phyloP scores from a whole-genome alignment of 2,888 invertebrate species.

The Drosophila lacicola region DNA sequence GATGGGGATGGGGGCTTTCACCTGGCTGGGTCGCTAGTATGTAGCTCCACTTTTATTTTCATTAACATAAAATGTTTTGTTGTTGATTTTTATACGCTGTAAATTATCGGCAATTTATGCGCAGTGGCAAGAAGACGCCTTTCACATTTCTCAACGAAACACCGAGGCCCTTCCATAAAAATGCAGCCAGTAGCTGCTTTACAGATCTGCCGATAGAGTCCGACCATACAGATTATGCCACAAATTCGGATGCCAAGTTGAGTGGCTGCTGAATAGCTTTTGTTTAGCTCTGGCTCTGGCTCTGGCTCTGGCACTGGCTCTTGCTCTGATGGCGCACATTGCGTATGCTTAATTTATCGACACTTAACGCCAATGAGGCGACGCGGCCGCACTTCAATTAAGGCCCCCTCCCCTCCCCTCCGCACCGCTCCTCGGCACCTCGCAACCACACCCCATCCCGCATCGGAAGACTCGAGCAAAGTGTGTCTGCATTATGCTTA shows the following conservation, averaged over 20 bases:
- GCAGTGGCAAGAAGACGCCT: slow-evolving; percentile 41
- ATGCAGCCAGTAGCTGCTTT: slow-evolving; percentile 36
- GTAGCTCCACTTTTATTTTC: slow-evolving; percentile 64
- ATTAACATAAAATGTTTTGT: slow-evolving; percentile 82
- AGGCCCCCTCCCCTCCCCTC: slow-evolving; percentile 21
- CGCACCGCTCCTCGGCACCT: background rate
- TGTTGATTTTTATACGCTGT: slow-evolving; percentile 76
- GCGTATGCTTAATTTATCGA: slow-evolving; percentile 81
- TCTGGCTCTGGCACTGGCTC: slow-evolving; percentile 1
- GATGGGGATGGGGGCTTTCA: slow-evolving; percentile 51
- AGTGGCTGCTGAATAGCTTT: background rate
- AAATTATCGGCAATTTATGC: slow-evolving; percentile 75
- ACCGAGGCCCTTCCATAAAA: slow-evolving; percentile 44
- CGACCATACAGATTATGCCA: slow-evolving; percentile 7
- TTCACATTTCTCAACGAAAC: slow-evolving; percentile 50
- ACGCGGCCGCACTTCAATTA: slow-evolving; percentile 75
- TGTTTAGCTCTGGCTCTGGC: slow-evolving; percentile 5
- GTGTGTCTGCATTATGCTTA: slow-evolving; percentile 80
- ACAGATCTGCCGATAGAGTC: slow-evolving; percentile 30
- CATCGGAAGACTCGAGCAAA: slow-evolving; percentile 8
- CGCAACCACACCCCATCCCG: background rate
- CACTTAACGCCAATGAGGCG: slow-evolving; percentile 82
- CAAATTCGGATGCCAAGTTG: slow-evolving; percentile 5
- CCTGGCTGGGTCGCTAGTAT: slow-evolving; percentile 25
- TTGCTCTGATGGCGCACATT: slow-evolving; percentile 41